Evolutionary conservation across 2,113 vertebrate genomes (phyloP).

Genomic region (Lagenorhynchus albirostris): DNA sequence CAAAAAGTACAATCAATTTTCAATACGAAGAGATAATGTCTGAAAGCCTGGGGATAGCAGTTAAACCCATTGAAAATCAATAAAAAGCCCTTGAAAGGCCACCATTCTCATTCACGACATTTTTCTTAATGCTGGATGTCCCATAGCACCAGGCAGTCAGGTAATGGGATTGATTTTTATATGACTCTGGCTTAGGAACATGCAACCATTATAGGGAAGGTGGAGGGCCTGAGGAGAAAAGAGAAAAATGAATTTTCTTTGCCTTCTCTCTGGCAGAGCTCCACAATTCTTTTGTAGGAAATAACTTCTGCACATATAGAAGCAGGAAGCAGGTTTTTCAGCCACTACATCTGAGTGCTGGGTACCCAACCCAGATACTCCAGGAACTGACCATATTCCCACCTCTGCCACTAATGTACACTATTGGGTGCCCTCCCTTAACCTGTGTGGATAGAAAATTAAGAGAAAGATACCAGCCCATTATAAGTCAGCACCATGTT

Average conservation of each 20-base stretch:
- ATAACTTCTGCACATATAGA: not conserved
- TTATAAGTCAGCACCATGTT: not conserved
- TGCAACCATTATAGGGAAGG: not conserved
- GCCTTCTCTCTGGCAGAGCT: not conserved
- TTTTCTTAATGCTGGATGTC: slow-evolving; percentile 63
- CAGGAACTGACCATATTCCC: not conserved
- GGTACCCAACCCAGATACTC: not conserved
- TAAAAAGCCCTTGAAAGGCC: slow-evolving; percentile 58
- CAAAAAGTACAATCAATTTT: slow-evolving; percentile 50
- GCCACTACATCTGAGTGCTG: not conserved
- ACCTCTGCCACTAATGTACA: not conserved
- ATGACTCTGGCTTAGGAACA: slow-evolving; percentile 19
- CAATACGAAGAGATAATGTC: slow-evolving; percentile 38
- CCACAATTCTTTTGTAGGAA: not conserved
- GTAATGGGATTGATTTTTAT: slow-evolving; percentile 67
- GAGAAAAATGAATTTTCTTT: not conserved
- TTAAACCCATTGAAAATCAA: slow-evolving; percentile 63
- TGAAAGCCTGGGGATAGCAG: slow-evolving; percentile 52
- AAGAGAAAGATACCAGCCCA: not conserved
- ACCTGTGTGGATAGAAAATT: not conserved
- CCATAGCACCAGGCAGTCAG: slow-evolving; percentile 20
- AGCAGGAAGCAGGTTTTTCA: not conserved
- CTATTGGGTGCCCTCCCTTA: not conserved
- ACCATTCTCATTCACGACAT: slow-evolving; percentile 41
- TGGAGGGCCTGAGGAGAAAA: not conserved